Evolutionary conservation across 2,113 vertebrate species (phyloP), one percentile per base, ranked within the genome.

Genomic region (Bubalus kerabau): DNA sequence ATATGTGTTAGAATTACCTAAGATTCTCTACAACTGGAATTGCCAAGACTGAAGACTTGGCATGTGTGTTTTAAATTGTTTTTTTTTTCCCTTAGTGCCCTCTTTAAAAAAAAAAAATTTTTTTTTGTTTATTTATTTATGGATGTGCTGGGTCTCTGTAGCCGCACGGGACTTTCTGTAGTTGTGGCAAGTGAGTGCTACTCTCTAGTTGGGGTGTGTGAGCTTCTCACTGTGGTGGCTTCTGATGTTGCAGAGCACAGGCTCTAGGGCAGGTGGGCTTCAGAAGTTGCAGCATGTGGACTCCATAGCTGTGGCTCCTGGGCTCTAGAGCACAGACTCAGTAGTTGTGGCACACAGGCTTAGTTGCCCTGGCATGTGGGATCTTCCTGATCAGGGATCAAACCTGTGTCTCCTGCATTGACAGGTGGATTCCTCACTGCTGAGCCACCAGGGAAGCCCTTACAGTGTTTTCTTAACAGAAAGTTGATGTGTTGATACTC

Each of bases 121-220:
- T 8, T 21, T 19, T 11, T 14, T 30, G 6, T 62, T 32, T 32
- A 4, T 64, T 32, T 16, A 64, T 32, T 64, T 64, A 32, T 32
- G 6, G 30, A 32, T 64, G 6, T 64, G 14, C 30, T 32, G 60
- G 30, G 30, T 64, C 60, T 64, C 15, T 32, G 60, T 16, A 16
- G 60, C 60, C 0, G 0, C 60, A 8, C 0, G 3, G 60, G 30
- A 16, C 16, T 16, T 64, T 64, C 30, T 64, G 32, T 32, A 64
- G 14, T 32, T 64, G 30, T 32, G 60, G 32, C 60, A 32, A 64
- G 60, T 64, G 30, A 64, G 60, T 16, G 30, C 60, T 64, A 16
- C 60, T 64, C 60, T 16, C 7, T 1, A 32, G 30, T 32, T 64
- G 14, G 14, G 30, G 30, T 32, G 60, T 64, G 60, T 16, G 60